Base-by-base conservation (phyloP, 23 tunicate genomes). In the Corella eumyota region DNA sequence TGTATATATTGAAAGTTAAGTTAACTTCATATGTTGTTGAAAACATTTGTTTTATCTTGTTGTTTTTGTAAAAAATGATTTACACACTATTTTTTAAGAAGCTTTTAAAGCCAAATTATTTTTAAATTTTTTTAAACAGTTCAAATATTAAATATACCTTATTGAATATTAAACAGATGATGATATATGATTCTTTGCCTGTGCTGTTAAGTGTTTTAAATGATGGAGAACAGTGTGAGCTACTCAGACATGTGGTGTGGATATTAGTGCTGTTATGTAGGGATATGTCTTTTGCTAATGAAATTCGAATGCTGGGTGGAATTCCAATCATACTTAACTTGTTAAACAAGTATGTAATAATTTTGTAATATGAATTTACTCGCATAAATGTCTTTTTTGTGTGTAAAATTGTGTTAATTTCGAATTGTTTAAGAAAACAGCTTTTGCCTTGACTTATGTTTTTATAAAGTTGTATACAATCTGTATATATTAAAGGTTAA, bases 161-260 rank as follows among this genome's bases (percentile, higher is more conserved):
- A 15, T 9, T 40, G 11, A 9, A 15, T 60, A n/a, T 56, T 71
- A 30, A 34, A 4, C 60, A 88, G 88, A 56, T 88, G 73, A 73
- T 79, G 51, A 88, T 88, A 44, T 88, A 80, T 60, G 96, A 88
- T 47, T 56, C 90, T 32, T 70, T 88, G 35, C 96, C 96, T 5
- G 61, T 78, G 1, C 64, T 88, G 25, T 40, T 88, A 28, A 78
- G 88, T 34, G 63, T 78, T 21, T 34, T 88, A 17, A 84, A 88
- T 53, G 84, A 88, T 55, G 71, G 88, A 6, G 81, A 73, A 25
- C 88, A 88, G 44, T 88, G 96, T 46, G 78, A 66, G 27, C 73
- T 88, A 20, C 31, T 88, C 46, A 72, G 79, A 72, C 88, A 88
- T 58, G 78, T 88, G 47, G 78, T 75, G 40, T 88, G 96, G 96